Evolutionary conservation across 2,888 invertebrate genomes (phyloP).

Genomic region (Sinodicranocentrus sp.): DNA sequence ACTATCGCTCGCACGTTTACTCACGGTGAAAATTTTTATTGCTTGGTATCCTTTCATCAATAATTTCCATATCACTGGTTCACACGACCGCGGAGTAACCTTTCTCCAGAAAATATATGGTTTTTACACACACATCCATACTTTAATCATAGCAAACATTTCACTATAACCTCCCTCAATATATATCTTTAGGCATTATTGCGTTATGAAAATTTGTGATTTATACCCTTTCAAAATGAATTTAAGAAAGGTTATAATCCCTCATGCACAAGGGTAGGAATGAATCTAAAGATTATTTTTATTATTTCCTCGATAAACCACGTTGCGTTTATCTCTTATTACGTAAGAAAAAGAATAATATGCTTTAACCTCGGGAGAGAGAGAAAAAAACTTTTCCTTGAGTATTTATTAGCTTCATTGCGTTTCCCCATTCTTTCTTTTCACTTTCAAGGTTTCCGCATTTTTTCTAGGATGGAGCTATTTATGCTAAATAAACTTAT

Average conservation of each 20-base stretch:
- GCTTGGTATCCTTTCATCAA: no score
- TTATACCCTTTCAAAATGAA: slow-evolving; percentile 44
- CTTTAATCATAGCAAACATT: no score
- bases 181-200: neutral
- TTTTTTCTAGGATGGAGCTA: slow-evolving; percentile 15
- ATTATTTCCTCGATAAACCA: slow-evolving; percentile 27
- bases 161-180: no score
- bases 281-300: slow-evolving; percentile 18
- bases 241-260: slow-evolving; percentile 32
- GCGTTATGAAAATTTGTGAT: slow-evolving; percentile 40
- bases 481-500: slow-evolving; percentile 37
- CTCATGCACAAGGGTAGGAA: slow-evolving; percentile 1
- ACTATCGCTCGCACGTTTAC: no score
- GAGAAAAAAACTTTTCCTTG: neutral
- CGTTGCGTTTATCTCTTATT: slow-evolving; percentile 3
- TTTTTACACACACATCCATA: no score
- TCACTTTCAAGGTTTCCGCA: slow-evolving; percentile 53
- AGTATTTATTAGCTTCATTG: slow-evolving; percentile 59
- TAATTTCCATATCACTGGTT: no score
- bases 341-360: neutral
- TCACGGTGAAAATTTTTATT: no score
- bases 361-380: slow-evolving; percentile 12
- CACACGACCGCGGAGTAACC: no score
- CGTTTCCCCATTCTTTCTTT: slow-evolving; percentile 11
- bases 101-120: neutral